Conservation (phyloP, 2,113 vertebrate species). For the Lethenteron camtschaticum region DNA sequence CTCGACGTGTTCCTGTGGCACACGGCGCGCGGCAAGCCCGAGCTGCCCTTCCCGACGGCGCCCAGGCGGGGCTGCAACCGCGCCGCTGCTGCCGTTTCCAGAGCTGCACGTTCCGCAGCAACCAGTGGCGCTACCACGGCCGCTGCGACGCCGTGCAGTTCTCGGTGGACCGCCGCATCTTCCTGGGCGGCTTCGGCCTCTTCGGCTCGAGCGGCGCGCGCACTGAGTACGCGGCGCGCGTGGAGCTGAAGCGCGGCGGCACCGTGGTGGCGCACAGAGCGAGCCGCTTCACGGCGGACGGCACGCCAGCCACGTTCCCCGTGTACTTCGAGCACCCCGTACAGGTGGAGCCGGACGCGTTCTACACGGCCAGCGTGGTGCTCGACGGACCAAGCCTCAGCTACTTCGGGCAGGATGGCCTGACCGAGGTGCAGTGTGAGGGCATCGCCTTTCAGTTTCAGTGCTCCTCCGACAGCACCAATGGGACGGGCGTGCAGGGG, state of each 20-base stretch:
- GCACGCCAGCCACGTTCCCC: constrained; percentile 61
- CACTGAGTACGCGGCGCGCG: constrained; percentile 61
- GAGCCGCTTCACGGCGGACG: constrained; percentile 64
- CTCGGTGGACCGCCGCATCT: constrained; percentile 69
- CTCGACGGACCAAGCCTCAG: constrained; percentile 78
- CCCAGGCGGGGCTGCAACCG: constrained; percentile 40
- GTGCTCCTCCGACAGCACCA: constrained; percentile 94
- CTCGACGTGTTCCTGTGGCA: constrained; percentile 84
- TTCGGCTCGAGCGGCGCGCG: constrained; percentile 77
- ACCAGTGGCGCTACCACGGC: constrained; percentile 89
- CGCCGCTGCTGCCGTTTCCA: constrained; percentile 80
- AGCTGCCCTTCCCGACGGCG: constrained; percentile 44
- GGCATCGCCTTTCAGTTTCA: constrained; percentile 94
- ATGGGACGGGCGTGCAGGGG: constrained; percentile 95
- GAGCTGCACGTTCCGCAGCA: constrained; percentile 75
- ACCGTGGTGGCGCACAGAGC: constrained; percentile 48
- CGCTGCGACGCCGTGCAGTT: constrained; percentile 97
- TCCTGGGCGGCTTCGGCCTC: constrained; percentile 62
- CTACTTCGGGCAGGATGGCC: constrained; percentile 93
- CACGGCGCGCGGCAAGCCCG: constrained; percentile 66
- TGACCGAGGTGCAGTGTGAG: constrained; percentile 87
- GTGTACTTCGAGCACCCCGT: constrained; percentile 91
- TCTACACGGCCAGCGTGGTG: constrained; percentile 78
- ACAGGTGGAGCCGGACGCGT: constrained; percentile 74
- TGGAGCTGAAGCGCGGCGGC: constrained; percentile 74